Percentiles rank a stretch among this genome's conserved stretches.
Evolutionary conservation across 2,113 vertebrate genomes (phyloP).

Genomic region (Coracopsis vasa): DNA sequence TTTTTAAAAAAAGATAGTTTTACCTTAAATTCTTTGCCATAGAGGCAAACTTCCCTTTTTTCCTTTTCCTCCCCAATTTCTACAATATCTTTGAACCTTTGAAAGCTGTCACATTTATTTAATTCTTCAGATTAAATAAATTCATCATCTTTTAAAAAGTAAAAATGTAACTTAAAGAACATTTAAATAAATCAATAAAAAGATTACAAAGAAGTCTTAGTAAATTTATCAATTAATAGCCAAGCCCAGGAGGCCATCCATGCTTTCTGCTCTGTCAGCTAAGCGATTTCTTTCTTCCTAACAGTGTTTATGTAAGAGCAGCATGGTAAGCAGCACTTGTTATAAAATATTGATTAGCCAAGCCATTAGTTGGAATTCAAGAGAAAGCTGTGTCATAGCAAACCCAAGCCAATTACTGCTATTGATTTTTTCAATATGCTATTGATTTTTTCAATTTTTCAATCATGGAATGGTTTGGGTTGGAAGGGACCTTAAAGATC

Average conservation of each 20-base stretch:
- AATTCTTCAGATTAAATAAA: neutral
- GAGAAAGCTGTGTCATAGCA: neutral
- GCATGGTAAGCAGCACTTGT: neutral
- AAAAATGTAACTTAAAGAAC: neutral
- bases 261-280: neutral
- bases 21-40: neutral
- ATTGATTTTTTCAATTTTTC: neutral
- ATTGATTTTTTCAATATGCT: neutral
- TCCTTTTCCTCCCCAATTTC: neutral
- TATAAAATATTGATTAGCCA: neutral
- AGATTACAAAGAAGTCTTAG: neutral
- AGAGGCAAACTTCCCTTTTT: neutral
- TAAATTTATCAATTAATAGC: neutral
- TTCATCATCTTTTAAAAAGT: neutral
- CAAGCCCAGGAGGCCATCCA: neutral
- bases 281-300: neutral
- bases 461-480: neutral
- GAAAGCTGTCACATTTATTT: neutral
- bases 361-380: neutral
- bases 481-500: neutral
- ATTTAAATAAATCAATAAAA: neutral
- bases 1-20: neutral
- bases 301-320: neutral
- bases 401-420: neutral
- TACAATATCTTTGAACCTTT: neutral